Evolutionary conservation across 2,888 invertebrate species (phyloP).

Genomic region (Drosophila gaucha): DNA sequence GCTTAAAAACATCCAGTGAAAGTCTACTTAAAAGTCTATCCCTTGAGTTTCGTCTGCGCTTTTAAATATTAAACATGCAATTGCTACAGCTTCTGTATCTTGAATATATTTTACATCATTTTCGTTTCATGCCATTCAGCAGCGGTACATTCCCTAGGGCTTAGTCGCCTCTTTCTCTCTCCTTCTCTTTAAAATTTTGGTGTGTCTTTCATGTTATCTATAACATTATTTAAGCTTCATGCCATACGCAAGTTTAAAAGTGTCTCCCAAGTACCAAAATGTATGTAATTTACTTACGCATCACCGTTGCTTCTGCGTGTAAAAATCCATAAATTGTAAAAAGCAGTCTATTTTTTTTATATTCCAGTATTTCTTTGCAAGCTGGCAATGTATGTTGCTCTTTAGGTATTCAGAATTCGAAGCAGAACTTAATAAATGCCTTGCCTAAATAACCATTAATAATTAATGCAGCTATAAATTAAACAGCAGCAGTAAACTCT

Average conservation of each 20-base stretch:
- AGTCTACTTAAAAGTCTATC: neutral
- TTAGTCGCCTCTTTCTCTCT: neutral
- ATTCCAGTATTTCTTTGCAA: constrained; percentile 5
- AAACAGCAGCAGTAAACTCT: constrained; percentile 3
- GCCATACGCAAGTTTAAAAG: constrained; percentile 52
- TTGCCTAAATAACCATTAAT: constrained; percentile 27
- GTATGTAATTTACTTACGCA: constrained; percentile 29
- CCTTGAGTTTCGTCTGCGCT: constrained; percentile 23
- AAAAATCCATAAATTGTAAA: constrained; percentile 26
- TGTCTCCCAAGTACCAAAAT: constrained; percentile 47
- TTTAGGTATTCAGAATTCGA: neutral
- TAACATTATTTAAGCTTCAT: constrained; percentile 64
- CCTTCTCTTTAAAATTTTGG: neutral
- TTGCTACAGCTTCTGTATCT: constrained; percentile 40
- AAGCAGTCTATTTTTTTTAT: constrained; percentile 18
- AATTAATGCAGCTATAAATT: constrained; percentile 44
- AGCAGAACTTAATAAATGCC: constrained; percentile 27
- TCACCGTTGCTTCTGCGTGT: neutral
- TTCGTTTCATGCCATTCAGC: constrained; percentile 58
- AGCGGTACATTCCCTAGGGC: constrained; percentile 31
- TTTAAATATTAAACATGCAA: constrained; percentile 74
- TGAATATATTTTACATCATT: constrained; percentile 50
- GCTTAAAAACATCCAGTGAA: constrained; percentile 1
- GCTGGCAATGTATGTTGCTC: constrained; percentile 1
- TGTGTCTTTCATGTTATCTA: constrained; percentile 33